Conservation (phyloP, 1,140 invertebrate genomes). For the Ostrea edulis region DNA sequence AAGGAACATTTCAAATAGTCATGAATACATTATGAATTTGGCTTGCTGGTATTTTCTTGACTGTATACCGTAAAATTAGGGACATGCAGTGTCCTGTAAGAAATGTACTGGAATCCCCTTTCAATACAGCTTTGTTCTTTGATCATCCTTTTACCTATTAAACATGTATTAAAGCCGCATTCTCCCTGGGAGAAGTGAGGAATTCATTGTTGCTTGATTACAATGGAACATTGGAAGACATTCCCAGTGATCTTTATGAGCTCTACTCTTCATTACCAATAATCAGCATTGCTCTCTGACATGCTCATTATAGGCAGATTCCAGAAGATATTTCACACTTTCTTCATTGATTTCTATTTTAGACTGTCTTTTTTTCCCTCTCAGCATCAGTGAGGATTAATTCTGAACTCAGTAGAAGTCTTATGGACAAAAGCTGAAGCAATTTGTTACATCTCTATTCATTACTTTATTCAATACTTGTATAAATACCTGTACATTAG, state of each 20-base stretch:
- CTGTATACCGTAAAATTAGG: background rate
- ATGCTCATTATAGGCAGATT: background rate
- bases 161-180: background rate
- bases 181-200: background rate
- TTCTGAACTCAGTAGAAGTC: background rate
- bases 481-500: background rate
- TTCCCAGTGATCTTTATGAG: background rate
- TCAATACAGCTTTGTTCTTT: background rate
- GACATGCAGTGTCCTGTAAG: background rate
- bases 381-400: slow-evolving; percentile 3
- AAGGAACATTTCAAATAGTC: background rate
- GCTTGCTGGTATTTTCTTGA: background rate
- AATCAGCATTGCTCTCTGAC: background rate
- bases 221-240: background rate
- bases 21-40: background rate
- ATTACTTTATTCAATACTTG: too few relatives aligned
- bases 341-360: slow-evolving; percentile 13
- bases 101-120: background rate
- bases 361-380: background rate
- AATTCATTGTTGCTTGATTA: slow-evolving; percentile 13
- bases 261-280: background rate
- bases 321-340: background rate
- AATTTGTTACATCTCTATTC: too few relatives aligned
- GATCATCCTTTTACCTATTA: slow-evolving; percentile 5
- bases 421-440: background rate